A percentile compares a stretch with the other conserved stretches of the same genome.
Conservation (phyloP, 37 sponge, comb jelly and placozoan genomes). For the Chondrilla cf. caribensis region DNA sequence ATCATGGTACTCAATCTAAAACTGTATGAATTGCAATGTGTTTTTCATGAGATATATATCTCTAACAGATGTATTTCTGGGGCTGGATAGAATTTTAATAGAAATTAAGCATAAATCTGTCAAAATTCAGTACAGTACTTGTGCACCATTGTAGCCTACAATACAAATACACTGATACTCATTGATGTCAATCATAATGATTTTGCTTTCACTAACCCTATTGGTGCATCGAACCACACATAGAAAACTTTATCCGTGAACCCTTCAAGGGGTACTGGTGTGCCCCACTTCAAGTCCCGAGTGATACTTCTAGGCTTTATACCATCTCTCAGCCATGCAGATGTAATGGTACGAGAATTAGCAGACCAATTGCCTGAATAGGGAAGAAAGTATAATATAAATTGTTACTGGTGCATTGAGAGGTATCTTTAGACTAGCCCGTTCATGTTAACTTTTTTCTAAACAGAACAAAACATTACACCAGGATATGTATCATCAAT, state of each 20-base stretch:
- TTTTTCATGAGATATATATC: no score
- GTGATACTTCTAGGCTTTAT: conserved; percentile 75
- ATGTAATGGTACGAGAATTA: conserved; percentile 64
- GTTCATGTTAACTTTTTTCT: background rate
- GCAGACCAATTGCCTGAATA: conserved; percentile 45
- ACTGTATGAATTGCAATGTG: no score
- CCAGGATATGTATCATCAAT: no score
- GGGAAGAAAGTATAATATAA: no score
- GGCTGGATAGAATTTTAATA: no score
- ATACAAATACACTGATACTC: background rate
- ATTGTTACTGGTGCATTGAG: background rate
- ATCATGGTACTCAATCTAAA: no score
- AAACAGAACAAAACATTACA: no score
- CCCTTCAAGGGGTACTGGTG: conserved; percentile 80
- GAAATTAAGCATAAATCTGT: no score
- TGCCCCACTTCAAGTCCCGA: conserved; percentile 90
- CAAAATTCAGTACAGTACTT: no score
- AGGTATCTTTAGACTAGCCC: background rate
- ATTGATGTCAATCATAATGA: no score
- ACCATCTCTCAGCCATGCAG: conserved; percentile 80
- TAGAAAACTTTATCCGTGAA: conserved; percentile 87
- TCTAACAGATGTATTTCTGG: no score
- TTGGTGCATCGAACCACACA: conserved; percentile 94
- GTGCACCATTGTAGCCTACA: no score
- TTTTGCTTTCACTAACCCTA: conserved; percentile 60